Evolutionary conservation across 2,797 vertebrate genomes (phyloP).

Genomic region (Crocidura indochinensis): DNA sequence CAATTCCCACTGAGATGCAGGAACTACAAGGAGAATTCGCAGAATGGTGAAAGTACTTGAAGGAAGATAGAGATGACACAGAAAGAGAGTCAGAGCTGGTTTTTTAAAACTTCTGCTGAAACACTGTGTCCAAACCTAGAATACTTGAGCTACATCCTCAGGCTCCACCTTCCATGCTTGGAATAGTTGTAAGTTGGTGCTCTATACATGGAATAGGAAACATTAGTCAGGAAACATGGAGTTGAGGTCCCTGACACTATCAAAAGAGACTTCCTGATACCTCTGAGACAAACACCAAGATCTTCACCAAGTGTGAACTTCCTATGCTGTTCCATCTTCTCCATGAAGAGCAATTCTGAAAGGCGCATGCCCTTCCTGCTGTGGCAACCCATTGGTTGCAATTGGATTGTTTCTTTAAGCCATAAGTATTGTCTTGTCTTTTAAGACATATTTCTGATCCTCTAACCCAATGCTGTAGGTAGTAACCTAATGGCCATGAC

Average conservation of each 20-base stretch:
- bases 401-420: too few species aligned
- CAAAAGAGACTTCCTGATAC: slow-evolving; percentile 4
- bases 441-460: too few species aligned
- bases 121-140: background rate
- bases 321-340: background rate
- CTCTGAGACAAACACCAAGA: background rate
- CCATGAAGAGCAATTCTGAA: background rate
- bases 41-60: slow-evolving; percentile 8
- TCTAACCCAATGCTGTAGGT: too few species aligned
- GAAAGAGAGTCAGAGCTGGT: background rate
- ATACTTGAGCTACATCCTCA: background rate
- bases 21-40: background rate
- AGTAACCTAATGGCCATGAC: background rate
- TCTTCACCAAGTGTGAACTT: background rate
- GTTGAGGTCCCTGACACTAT: background rate
- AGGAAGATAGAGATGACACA: background rate
- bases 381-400: too few species aligned
- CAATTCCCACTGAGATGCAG: background rate
- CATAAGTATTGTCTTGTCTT: too few species aligned
- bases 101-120: background rate
- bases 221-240: background rate
- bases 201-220: background rate
- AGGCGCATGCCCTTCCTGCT: background rate
- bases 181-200: too few species aligned
- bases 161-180: too few species aligned